Conservation (phyloP, 1,140 invertebrate genomes). For the Drosophila nigromelanica region DNA sequence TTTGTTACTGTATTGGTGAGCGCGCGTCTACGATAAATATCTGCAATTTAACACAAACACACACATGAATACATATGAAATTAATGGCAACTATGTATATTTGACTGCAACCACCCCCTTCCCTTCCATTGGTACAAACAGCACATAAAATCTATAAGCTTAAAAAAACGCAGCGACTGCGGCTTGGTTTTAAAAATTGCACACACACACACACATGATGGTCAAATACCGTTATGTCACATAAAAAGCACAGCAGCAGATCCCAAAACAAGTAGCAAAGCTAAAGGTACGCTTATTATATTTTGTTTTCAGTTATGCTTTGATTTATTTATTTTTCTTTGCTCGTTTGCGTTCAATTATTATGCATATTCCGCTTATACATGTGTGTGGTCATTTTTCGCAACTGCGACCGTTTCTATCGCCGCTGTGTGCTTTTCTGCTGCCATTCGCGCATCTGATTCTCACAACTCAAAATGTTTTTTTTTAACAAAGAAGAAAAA, state of each 20-base stretch:
- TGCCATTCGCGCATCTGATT: constrained; percentile 23
- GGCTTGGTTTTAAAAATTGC: constrained; percentile 28
- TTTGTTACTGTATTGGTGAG: constrained; percentile 50
- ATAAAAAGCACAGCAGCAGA: constrained; percentile 50
- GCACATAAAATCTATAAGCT: constrained; percentile 2
- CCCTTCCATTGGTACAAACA: neutral
- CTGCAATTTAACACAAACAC: constrained; percentile 64
- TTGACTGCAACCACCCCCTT: no score
- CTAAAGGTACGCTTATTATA: constrained; percentile 67
- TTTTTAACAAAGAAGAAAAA: constrained; percentile 23
- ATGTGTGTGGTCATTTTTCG: constrained; percentile 16
- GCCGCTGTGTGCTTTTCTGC: constrained; percentile 23
- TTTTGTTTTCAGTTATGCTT: constrained; percentile 55
- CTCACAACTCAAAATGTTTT: constrained; percentile 41
- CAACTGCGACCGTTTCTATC: constrained; percentile 23
- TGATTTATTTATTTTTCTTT: constrained; percentile 3
- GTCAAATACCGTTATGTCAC: constrained; percentile 71
- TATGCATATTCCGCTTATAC: constrained; percentile 59
- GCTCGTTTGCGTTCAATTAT: constrained; percentile 48
- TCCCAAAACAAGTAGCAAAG: constrained; percentile 36
- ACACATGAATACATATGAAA: constrained; percentile 37
- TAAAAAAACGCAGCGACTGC: constrained; percentile 1
- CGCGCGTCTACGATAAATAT: constrained; percentile 51
- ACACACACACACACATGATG: constrained; percentile 18
- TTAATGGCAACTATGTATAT: constrained; percentile 4